These are phyloP conservation scores for Babyrousa celebensis DNA, from an alignment of 2,797 vertebrate genomes.

Conservation along the genomic window DNA sequence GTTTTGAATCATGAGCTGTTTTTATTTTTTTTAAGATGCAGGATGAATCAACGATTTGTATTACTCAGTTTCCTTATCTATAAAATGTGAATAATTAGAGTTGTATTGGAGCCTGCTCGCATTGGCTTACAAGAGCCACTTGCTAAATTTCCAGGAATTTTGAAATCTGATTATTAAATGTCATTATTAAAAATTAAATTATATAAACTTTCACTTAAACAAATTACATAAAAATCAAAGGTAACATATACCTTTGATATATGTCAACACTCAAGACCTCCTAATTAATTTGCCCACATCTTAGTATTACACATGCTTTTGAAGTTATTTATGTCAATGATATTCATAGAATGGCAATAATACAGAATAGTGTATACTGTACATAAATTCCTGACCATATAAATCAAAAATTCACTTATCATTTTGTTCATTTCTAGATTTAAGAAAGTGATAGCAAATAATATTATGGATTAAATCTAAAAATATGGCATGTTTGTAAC, in stretches of 20 bases:
- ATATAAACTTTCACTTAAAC: neutral
- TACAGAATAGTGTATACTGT: neutral
- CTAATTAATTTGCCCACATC: constrained; percentile 35
- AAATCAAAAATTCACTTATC: neutral
- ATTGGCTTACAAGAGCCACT: neutral
- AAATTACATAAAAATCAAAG: constrained; percentile 1
- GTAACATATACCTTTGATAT: neutral
- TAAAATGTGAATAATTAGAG: constrained; percentile 21
- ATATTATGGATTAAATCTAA: neutral
- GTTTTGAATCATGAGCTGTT: neutral
- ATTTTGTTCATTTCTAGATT: constrained; percentile 13
- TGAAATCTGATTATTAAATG: neutral
- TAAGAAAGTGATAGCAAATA: neutral
- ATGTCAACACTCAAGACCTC: neutral
- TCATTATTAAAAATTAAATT: constrained; percentile 26
- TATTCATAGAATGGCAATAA: neutral
- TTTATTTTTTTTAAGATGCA: neutral
- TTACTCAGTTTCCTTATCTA: neutral
- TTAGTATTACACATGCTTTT: neutral
- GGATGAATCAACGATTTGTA: neutral
- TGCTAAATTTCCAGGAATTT: constrained; percentile 53
- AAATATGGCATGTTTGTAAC: neutral
- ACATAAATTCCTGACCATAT: neutral
- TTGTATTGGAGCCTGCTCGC: neutral
- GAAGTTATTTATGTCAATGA: neutral